Evolutionary conservation across 2,797 vertebrate genomes (phyloP), one percentile per base, ranked within the genome.

Genomic region (Otolemur crassicaudatus): DNA sequence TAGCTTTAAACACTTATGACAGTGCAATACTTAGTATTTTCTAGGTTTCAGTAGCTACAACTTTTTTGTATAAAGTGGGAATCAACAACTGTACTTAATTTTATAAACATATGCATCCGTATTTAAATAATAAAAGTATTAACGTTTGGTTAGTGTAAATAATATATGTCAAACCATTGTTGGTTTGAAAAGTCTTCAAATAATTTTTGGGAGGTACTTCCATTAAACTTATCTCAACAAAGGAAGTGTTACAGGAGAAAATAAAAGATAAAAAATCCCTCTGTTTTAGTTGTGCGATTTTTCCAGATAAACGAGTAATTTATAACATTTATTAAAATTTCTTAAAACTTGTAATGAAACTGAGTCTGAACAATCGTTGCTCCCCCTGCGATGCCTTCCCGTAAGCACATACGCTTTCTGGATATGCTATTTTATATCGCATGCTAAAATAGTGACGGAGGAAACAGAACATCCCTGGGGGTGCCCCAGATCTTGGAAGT

Each of bases 361-460:
- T 97, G 94, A 95, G 80, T 76, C 96, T 97, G 93, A 90, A 96
- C 97, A 97, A 65, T 69, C 81, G 87, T 94, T 95, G 58, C 13
- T 0, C 10, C 43, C 97, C 91, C 84, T 97, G 67, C 86, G 93
- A 81, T 87, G 81, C 65, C 79, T 97, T 85, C 91, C 91, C 14
- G 0, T 93, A 94, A 67, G 80, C 69, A 6, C 19, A 49, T 40
- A 69, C 5, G 43, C 31, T 63, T n/a, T 82, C 72, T 86, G 88
- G 73, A 96, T 87, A 75, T 95, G 76, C 49, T 93, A 7, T 88
- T 82, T 73, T 73, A 81, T 1, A 49, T 84, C 20, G 92, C 70
- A 85, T 46, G 63, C 34, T 90, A 58, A 89, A 91, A 91, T 2
- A 53, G 13, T 49, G 65, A 93, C 53, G 92, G 53, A 90, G 79